Evolutionary conservation across 2,888 invertebrate genomes (phyloP), one percentile per base, ranked within the genome.

Genomic region (Homarus gammarus): DNA sequence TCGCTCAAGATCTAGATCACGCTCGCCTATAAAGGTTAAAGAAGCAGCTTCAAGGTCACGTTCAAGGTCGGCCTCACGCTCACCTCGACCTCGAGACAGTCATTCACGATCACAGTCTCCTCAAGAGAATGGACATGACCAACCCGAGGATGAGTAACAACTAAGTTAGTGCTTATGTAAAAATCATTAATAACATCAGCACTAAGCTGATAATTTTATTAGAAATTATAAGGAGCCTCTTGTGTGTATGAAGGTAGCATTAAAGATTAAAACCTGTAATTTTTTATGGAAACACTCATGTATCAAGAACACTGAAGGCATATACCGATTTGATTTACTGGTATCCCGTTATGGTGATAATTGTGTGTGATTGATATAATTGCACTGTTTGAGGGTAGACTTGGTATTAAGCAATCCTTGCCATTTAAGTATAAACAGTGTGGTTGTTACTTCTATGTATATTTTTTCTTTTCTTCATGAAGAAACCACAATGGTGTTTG

Each of bases 51-150:
- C 75, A 15, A 73, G 77, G 31, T 90, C 90, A 44, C 82, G 82
- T n/a, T 90, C 90, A 33, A 68, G 83, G n/a, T 87, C 90, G 8
- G 68, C 70, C 36, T 84, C 84, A 12, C 75, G 56, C 0, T 40
- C 73, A 15, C 84, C 27, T 56, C 56, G 61, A 12, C 31, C 31
- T 70, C 49, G 82, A 12, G 44, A 36, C 36, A 79, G 68, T 40
- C 87, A 72, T 40, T 87, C 87, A n/a, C 31, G 83, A 56, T 89
- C 89, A n/a, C 33, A 38, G 15, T 70, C 84, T 5, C 89, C 89
- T 2, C 79, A 75, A 49, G 89, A 89, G 44, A 89, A 89, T 68
- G 89, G 89, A 40, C 84, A 70, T n/a, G 84, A 83, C 18, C 36
- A 49, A 38, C 44, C 49, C 33, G 79, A 85, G 2, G 36, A 73